Percentiles rank a stretch among this genome's conserved stretches.
Evolutionary conservation across 2,797 vertebrate genomes (phyloP).

Genomic region (Microctenopoma lineatum): DNA sequence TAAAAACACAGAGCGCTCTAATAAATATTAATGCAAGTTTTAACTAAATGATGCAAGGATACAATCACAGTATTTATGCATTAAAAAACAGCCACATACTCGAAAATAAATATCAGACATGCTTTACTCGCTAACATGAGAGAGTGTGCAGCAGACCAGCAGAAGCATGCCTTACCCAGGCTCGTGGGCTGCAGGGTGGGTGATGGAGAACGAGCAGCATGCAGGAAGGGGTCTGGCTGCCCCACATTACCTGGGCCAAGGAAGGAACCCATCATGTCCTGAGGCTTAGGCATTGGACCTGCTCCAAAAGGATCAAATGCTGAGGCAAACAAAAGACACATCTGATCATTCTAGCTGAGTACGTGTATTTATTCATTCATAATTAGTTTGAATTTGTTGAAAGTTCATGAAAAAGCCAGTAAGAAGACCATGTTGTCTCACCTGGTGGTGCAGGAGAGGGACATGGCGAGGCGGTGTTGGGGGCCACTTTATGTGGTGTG

Average conservation of each 20-base stretch:
- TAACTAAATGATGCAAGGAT: neutral
- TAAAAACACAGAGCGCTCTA: neutral
- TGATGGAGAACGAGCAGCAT: slow-evolving; percentile 91
- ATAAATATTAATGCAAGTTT: neutral
- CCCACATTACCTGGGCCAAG: slow-evolving; percentile 87
- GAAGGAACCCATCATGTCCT: slow-evolving; percentile 93
- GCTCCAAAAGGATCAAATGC: slow-evolving; percentile 92
- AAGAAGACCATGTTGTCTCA: slow-evolving; percentile 35
- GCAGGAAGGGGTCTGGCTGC: slow-evolving; percentile 91
- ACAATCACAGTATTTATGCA: neutral
- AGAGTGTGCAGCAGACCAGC: slow-evolving; percentile 42
- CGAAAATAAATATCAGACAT: slow-evolving; percentile 13
- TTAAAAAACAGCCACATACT: neutral
- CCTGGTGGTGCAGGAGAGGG: slow-evolving; percentile 85
- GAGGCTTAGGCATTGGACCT: slow-evolving; percentile 88
- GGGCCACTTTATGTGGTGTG: slow-evolving; percentile 88
- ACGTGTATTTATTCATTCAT: too few species aligned
- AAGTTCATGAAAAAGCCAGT: too few species aligned
- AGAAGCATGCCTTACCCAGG: slow-evolving; percentile 85
- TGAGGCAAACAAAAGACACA: slow-evolving; percentile 52
- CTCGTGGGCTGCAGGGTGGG: slow-evolving; percentile 86
- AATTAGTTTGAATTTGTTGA: too few species aligned
- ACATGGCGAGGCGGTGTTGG: slow-evolving; percentile 87
- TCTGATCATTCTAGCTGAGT: too few species aligned
- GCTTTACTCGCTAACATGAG: slow-evolving; percentile 25